Evolutionary conservation across 1,140 invertebrate genomes (phyloP).

Genomic region (Asobara japonica): DNA sequence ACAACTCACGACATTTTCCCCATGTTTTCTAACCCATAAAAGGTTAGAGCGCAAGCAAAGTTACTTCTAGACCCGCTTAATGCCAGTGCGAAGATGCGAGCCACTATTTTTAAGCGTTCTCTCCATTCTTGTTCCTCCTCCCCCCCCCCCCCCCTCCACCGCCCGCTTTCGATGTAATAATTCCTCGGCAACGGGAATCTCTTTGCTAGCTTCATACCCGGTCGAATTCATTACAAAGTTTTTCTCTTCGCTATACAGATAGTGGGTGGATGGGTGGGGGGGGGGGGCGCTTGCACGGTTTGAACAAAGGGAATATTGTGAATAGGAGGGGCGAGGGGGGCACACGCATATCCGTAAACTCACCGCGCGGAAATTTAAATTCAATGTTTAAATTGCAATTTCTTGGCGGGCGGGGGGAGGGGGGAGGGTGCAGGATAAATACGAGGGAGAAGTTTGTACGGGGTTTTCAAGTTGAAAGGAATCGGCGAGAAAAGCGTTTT

Average conservation of each 20-base stretch:
- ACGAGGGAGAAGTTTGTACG: conserved; percentile 3
- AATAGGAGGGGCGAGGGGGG: not conserved
- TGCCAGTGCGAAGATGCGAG: conserved; percentile 9
- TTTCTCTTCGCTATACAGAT: conserved; percentile 27
- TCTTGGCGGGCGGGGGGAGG: conserved; percentile 38
- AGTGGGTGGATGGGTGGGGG: not conserved
- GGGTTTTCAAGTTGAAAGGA: not conserved
- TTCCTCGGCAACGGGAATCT: conserved; percentile 41
- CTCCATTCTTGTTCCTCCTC: conserved; percentile 30
- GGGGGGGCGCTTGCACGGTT: not conserved
- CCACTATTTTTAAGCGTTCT: conserved; percentile 30
- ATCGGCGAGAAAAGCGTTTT: not conserved
- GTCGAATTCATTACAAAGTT: conserved; percentile 43
- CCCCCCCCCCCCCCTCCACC: too few relatives aligned
- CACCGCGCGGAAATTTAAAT: conserved; percentile 47
- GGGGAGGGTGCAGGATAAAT: not conserved
- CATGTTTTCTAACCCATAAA: not conserved
- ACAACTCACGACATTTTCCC: not conserved
- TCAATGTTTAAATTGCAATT: conserved; percentile 49
- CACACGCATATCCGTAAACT: conserved; percentile 34
- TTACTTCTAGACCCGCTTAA: conserved; percentile 1
- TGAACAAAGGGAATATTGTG: conserved; percentile 11
- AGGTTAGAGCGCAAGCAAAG: not conserved
- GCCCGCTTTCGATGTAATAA: conserved; percentile 48
- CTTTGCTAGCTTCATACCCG: conserved; percentile 29